phyloP scores from a whole-genome alignment of 2,113 vertebrate species.

The Peromyscus polionotus region DNA sequence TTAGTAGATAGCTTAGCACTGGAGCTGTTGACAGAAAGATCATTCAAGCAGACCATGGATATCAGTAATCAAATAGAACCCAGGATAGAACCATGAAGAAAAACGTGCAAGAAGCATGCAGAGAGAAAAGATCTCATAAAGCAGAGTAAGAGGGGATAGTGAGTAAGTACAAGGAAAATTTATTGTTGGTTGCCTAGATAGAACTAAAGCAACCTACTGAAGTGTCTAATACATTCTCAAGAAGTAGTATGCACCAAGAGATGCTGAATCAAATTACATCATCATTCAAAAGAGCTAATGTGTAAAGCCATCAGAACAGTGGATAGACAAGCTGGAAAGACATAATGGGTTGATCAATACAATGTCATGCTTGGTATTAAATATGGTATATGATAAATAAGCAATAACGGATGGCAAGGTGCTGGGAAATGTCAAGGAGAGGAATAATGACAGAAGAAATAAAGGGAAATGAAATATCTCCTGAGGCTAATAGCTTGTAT shows the following conservation, averaged over 20 bases:
- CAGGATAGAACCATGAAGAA: slow-evolving; percentile 31
- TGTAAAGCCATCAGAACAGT: slow-evolving; percentile 76
- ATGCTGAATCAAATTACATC: slow-evolving; percentile 70
- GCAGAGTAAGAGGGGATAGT: background rate
- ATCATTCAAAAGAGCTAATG: slow-evolving; percentile 76
- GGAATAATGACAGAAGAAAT: slow-evolving; percentile 72
- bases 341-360: slow-evolving; percentile 82
- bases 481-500: background rate
- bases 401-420: slow-evolving; percentile 75
- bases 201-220: slow-evolving; percentile 40
- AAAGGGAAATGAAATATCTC: slow-evolving; percentile 64
- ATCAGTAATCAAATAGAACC: background rate
- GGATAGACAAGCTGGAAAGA: slow-evolving; percentile 75
- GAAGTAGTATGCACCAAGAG: slow-evolving; percentile 50
- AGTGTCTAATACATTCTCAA: slow-evolving; percentile 62
- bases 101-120: background rate
- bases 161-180: background rate
- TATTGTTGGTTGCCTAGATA: slow-evolving; percentile 40
- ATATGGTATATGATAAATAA: slow-evolving; percentile 82
- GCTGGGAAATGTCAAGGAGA: slow-evolving; percentile 80
- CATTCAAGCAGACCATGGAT: background rate
- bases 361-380: slow-evolving; percentile 79
- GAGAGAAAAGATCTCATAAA: background rate
- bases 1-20: background rate
- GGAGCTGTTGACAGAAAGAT: background rate